Evolutionary conservation across 2,113 vertebrate species (phyloP).

Genomic region (Manacus vitellinus): DNA sequence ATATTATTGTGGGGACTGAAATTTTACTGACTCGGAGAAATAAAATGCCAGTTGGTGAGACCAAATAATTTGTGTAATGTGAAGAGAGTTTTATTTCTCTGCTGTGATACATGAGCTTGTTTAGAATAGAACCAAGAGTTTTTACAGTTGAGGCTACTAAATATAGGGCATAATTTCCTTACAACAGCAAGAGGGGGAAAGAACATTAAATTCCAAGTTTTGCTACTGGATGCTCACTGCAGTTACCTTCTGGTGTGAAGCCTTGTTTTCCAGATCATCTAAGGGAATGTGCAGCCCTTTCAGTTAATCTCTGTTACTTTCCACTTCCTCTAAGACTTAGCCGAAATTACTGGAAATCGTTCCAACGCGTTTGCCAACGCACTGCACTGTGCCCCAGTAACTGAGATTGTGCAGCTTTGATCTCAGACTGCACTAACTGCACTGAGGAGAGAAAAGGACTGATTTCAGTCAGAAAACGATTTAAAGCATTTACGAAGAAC

Average conservation of each 20-base stretch:
- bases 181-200: neutral
- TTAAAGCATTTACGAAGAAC: neutral
- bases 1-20: neutral
- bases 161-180: neutral
- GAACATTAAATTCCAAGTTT: neutral
- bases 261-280: neutral
- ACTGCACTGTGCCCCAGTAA: neutral
- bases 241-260: neutral
- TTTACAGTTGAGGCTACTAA: neutral
- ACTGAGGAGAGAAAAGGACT: neutral
- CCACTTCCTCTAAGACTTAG: neutral
- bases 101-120: neutral
- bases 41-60: neutral
- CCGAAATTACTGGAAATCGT: constrained; percentile 18
- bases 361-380: neutral
- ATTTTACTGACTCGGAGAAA: neutral
- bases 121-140: neutral
- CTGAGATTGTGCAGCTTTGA: neutral
- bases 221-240: neutral
- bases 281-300: neutral
- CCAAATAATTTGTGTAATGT: neutral
- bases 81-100: neutral
- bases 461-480: neutral
- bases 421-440: neutral
- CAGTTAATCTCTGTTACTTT: neutral